Evolutionary conservation across 2,113 vertebrate genomes (phyloP), one percentile per base, ranked within the genome.

Genomic region (Noctilio leporinus): DNA sequence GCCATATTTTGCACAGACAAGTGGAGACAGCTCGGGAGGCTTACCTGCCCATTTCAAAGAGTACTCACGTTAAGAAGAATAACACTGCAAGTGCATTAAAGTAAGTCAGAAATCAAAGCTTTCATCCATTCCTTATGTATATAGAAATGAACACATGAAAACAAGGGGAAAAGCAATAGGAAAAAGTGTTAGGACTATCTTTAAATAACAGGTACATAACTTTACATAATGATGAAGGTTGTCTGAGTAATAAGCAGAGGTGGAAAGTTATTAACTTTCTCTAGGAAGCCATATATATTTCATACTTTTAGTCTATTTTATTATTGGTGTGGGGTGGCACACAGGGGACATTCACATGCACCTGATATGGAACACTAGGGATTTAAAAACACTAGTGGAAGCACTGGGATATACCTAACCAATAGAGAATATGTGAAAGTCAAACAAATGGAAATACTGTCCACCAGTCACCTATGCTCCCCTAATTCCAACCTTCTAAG

Each of bases 21-120:
- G 98, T 1, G 99, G 99, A 0, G 99, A 99, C 69, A 99, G 96
- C 33, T 97, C 96, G 0, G 73, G 95, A n/a, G 99, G 99, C 89
- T 99, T 99, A 7, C 99, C 99, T 2, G 99, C 98, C 99, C 99
- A 99, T 96, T 98, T 99, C 96, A 99, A 97, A 33, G 99, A 99
- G 99, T 99, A 77, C 1, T 72, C 0, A 1, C 0, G 88, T 99
- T 98, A 99, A 99, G 99, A 98, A 98, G 95, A 97, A 72, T 1
- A 45, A 89, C 1, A 51, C 2, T 72, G 15, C 19, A 86, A 40
- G 86, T 3, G 88, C 5, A 59, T 70, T 57, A 89, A 85, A 84
- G 0, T 2, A 43, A 86, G 4, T 17, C 28, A 24, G 0, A 6
- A 62, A 45, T 12, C 5, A 89, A 89, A 81, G 57, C 33, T 80